These are phyloP conservation scores for Aurelia sp. DNA, from an alignment of 30 jellyfish, hydroid and myxozoan species.

Conservation along the genomic window DNA sequence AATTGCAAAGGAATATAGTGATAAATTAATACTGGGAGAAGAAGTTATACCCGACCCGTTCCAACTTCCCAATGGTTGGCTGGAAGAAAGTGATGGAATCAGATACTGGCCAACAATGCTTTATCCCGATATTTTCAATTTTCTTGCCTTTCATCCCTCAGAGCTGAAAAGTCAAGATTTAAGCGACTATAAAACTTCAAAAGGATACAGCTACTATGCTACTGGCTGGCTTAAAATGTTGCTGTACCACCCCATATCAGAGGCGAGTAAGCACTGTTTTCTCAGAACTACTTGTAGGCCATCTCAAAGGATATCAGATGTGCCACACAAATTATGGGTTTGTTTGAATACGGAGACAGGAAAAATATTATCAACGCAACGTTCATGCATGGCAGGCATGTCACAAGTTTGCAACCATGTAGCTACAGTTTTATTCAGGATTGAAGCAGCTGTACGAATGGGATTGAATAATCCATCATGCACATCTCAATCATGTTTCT, in stretches of 20 bases:
- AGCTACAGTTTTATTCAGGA: constrained; percentile 76
- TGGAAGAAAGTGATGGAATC: constrained; percentile 1
- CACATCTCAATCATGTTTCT: constrained; percentile 50
- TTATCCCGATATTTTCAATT: constrained; percentile 57
- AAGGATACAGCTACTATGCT: constrained; percentile 63
- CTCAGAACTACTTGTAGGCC: constrained; percentile 44
- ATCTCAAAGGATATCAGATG: constrained; percentile 38
- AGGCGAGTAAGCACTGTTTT: constrained; percentile 15
- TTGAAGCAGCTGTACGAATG: constrained; percentile 73
- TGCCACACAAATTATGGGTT: constrained; percentile 65
- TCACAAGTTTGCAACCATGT: constrained; percentile 50
- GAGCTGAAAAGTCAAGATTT: constrained; percentile 29
- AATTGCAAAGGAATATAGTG: neutral
- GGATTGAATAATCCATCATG: constrained; percentile 77
- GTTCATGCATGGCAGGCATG: constrained; percentile 64
- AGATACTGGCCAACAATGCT: neutral
- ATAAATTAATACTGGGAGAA: neutral
- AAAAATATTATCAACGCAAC: constrained; percentile 43
- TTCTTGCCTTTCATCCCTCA: constrained; percentile 23
- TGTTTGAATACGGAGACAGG: constrained; percentile 20
- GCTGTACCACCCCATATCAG: constrained; percentile 3
- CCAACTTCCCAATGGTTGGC: neutral
- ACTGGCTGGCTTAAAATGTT: constrained; percentile 51
- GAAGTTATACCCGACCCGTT: constrained; percentile 8
- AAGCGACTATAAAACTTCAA: constrained; percentile 52